Evolutionary conservation across 2,888 invertebrate genomes (phyloP).

Genomic region (Ethmia dodecea): DNA sequence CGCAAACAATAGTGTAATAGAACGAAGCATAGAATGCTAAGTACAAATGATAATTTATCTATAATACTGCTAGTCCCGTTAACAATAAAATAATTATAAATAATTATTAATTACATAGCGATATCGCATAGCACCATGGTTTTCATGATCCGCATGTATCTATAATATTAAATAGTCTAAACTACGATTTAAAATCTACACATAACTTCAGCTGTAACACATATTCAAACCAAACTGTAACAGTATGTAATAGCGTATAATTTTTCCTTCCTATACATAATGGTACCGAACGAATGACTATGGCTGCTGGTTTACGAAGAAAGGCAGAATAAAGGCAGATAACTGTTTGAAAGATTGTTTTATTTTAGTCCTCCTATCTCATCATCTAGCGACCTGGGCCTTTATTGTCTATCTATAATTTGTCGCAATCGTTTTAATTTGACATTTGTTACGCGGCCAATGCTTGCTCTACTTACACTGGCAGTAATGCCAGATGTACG

Average conservation of each 20-base stretch:
- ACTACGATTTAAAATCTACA: constrained; percentile 65
- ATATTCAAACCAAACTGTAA: constrained; percentile 77
- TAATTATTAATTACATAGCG: constrained; percentile 43
- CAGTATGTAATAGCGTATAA: constrained; percentile 73
- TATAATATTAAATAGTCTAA: constrained; percentile 53
- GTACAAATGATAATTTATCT: constrained; percentile 72
- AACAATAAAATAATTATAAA: constrained; percentile 39
- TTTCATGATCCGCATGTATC: constrained; percentile 72
- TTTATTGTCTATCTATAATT: too few species aligned
- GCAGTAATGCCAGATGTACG: too few species aligned
- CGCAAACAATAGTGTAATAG: constrained; percentile 72
- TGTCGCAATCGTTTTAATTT: too few species aligned
- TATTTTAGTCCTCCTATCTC: too few species aligned
- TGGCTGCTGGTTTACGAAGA: constrained; percentile 73
- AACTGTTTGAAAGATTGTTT: constrained; percentile 74
- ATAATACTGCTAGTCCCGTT: constrained; percentile 72
- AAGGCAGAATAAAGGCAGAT: constrained; percentile 75
- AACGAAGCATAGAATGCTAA: constrained; percentile 65
- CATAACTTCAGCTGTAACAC: constrained; percentile 75
- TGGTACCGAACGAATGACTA: constrained; percentile 74
- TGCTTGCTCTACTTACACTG: too few species aligned
- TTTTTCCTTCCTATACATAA: constrained; percentile 75
- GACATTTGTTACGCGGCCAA: too few species aligned
- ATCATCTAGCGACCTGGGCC: too few species aligned
- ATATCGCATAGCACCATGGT: constrained; percentile 72